Evolutionary conservation across 2,888 invertebrate species (phyloP), one percentile per base, ranked within the genome.

Genomic region (Buathra laborator): DNA sequence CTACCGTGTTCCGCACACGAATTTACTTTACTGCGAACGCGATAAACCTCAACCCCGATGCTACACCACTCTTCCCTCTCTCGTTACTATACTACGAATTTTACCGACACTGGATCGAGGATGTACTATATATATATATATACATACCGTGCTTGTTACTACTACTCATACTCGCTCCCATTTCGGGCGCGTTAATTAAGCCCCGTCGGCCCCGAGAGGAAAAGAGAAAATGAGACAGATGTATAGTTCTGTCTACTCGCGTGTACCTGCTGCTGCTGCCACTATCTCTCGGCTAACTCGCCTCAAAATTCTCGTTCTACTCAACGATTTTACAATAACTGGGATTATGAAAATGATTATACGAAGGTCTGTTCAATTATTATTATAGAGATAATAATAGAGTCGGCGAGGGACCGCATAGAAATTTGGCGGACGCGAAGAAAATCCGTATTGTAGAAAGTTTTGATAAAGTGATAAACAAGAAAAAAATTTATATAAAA

Each of bases 151-250:
- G 44, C 48, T 24, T 37, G 70, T 71, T 14, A 46, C 16, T 43
- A 53, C 59, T 37, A 68, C 64, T 48, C 51, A 72, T 64, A 74
- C 74, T 78, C 74, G 81, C 76, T 81, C 74, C 81, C 84, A 81
- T 84, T 84, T 84, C 74, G 72, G 81, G 74, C 67, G 74, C 77
- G 84, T 84, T 84, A 84, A 84, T 84, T 81, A 84, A 84, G 84
- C 81, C 51, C 53, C 72, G 59, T 53, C 64, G 53, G 53, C 29
- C 72, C 62, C 51, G 16, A 48, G 64, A 70, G 37, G 12, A 64
- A 76, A 24, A 62, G 51, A 53, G 70, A 76, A 70, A 70, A 75
- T 59, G 68, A 81, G 70, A 59, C 53, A 48, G 24, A 72, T 44
- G 59, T 62, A 62, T 43, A 44, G 59, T 37, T 37, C 37, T 59